These are phyloP conservation scores for Sebastes variabilis DNA, from an alignment of 2,797 vertebrate species.

Conservation along the genomic window DNA sequence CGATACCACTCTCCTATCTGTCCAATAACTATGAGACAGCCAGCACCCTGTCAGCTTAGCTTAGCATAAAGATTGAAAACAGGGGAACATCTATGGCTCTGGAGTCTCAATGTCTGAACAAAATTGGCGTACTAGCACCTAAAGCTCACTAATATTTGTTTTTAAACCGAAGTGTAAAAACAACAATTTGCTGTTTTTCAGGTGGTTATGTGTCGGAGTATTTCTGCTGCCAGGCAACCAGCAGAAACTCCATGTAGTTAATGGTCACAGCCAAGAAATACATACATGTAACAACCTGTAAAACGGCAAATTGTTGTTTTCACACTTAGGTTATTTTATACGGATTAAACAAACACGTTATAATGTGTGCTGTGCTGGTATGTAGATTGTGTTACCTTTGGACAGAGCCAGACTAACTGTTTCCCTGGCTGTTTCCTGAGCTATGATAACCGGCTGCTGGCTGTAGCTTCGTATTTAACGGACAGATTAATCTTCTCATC, in stretches of 20 bases:
- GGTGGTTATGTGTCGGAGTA: background rate
- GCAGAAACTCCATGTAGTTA: background rate
- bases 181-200: background rate
- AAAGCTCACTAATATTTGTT: background rate
- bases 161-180: background rate
- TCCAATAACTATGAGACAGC: background rate
- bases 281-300: background rate
- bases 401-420: too few species aligned
- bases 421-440: background rate
- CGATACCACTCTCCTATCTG: background rate
- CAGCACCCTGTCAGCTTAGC: background rate
- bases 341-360: background rate
- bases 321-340: background rate
- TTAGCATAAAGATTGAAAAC: background rate
- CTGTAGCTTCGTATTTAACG: background rate
- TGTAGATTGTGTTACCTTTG: background rate
- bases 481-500: background rate
- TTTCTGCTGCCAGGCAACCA: background rate
- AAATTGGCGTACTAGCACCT: background rate
- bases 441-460: background rate
- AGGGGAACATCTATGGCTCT: background rate
- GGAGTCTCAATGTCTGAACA: background rate
- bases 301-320: background rate
- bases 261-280: background rate
- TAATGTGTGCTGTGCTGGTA: background rate